A percentile compares a stretch with the other conserved stretches of the same genome.
phyloP scores from a whole-genome alignment of 2,888 invertebrate species.

The Clitarchus hookeri region DNA sequence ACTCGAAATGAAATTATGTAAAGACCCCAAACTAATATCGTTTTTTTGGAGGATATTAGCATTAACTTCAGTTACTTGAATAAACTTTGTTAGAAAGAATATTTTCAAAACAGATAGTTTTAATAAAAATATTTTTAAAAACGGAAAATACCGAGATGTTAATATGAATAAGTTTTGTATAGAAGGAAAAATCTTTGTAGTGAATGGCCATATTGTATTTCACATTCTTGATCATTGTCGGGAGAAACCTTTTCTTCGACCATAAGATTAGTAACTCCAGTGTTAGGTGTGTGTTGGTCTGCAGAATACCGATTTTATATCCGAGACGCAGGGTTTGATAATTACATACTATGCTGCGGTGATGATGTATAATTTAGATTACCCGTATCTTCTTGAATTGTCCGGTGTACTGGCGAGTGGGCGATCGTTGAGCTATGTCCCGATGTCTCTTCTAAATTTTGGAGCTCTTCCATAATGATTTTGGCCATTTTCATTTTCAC shows the following conservation, averaged over 20 bases:
- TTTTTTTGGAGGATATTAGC: too few relatives aligned
- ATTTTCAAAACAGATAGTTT: too few relatives aligned
- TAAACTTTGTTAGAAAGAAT: too few relatives aligned
- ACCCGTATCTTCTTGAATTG: background rate
- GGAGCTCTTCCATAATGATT: background rate
- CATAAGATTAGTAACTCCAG: background rate
- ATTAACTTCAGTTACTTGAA: too few relatives aligned
- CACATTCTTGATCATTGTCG: background rate
- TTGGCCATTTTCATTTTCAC: conserved; percentile 20
- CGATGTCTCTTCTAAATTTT: conserved; percentile 3
- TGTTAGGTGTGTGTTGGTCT: background rate
- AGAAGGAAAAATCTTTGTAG: background rate
- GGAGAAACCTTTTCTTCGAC: background rate
- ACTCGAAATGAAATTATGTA: too few relatives aligned
- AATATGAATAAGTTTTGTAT: too few relatives aligned
- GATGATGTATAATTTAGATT: background rate
- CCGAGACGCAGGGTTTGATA: background rate
- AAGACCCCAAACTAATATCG: too few relatives aligned
- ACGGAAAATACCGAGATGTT: too few relatives aligned
- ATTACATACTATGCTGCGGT: background rate
- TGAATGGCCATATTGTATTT: background rate
- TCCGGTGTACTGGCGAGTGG: background rate
- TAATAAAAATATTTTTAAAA: too few relatives aligned
- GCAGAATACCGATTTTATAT: background rate
- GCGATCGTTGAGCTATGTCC: background rate